These are phyloP conservation scores for Chiridota heheva DNA, from an alignment of 35 echinoderm and acorn worm genomes.

Conservation along the genomic window DNA sequence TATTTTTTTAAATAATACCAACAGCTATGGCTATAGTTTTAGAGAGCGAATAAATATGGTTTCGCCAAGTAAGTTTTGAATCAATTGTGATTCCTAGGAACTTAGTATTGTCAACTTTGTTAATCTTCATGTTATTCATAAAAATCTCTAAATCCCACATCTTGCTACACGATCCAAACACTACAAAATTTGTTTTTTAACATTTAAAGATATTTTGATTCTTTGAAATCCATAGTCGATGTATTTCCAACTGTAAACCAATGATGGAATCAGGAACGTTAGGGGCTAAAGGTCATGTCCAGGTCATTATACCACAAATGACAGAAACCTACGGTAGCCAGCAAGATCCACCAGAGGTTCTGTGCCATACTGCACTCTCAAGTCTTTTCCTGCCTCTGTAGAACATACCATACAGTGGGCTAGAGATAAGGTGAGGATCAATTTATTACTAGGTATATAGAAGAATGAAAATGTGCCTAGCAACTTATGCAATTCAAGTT, in stretches of 20 bases:
- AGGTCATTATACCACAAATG: constrained; percentile 97
- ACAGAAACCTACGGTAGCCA: constrained; percentile 87
- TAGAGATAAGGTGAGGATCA: constrained; percentile 76
- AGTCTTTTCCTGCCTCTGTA: constrained; percentile 91
- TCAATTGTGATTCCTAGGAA: too few species aligned
- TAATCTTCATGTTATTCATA: too few species aligned
- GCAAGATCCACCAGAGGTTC: constrained; percentile 88
- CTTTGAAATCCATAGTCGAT: constrained; percentile 82
- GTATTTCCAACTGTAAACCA: constrained; percentile 82
- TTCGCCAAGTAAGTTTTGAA: too few species aligned
- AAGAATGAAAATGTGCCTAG: not conserved
- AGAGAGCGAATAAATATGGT: too few species aligned
- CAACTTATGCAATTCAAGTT: too few species aligned
- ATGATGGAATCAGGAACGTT: constrained; percentile 93
- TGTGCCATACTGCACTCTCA: constrained; percentile 96
- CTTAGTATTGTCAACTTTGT: too few species aligned
- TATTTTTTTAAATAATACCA: too few species aligned
- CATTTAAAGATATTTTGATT: too few species aligned
- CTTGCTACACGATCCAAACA: too few species aligned
- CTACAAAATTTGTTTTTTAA: too few species aligned
- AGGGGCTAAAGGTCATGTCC: constrained; percentile 98
- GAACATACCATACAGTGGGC: constrained; percentile 99
- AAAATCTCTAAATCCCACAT: too few species aligned
- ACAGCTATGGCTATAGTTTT: too few species aligned
- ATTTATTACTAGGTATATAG: not conserved